Conservation (phyloP, 2,888 invertebrate species). For the Pristionchus arcanus region DNA sequence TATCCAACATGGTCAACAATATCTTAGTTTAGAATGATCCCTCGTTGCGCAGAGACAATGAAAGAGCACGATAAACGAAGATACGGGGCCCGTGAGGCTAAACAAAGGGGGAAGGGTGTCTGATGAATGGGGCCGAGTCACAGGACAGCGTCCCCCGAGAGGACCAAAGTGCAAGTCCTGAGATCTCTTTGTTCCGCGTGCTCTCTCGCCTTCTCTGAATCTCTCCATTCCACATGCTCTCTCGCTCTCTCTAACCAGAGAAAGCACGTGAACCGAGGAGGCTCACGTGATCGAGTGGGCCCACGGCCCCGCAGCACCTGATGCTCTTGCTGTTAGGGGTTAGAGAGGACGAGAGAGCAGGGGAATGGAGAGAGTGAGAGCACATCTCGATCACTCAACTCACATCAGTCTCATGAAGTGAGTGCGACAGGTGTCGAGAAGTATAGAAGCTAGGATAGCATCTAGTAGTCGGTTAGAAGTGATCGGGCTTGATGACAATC, state of each 20-base stretch:
- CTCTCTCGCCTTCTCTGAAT: too few relatives aligned
- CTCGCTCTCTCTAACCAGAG: neutral
- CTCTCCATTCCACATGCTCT: neutral
- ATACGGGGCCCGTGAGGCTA: neutral
- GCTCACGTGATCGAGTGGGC: neutral
- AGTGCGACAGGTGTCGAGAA: neutral
- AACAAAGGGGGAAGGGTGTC: neutral
- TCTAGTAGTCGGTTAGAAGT: neutral
- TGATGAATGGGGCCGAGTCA: neutral
- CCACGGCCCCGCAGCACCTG: neutral
- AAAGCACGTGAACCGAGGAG: neutral
- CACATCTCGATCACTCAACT: neutral
- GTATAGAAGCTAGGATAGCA: neutral
- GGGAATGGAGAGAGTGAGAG: neutral
- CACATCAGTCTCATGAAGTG: too few relatives aligned
- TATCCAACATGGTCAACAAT: too few relatives aligned
- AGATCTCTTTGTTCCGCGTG: too few relatives aligned
- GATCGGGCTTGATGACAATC: neutral
- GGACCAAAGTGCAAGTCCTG: neutral
- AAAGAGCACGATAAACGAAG: too few relatives aligned
- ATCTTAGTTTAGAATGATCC: too few relatives aligned
- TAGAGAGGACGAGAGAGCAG: neutral
- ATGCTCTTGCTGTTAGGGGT: neutral
- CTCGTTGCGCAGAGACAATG: too few relatives aligned
- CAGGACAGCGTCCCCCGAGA: neutral